Conservation (phyloP, 2,797 vertebrate genomes). For the Scolopax bukidnonensis region DNA sequence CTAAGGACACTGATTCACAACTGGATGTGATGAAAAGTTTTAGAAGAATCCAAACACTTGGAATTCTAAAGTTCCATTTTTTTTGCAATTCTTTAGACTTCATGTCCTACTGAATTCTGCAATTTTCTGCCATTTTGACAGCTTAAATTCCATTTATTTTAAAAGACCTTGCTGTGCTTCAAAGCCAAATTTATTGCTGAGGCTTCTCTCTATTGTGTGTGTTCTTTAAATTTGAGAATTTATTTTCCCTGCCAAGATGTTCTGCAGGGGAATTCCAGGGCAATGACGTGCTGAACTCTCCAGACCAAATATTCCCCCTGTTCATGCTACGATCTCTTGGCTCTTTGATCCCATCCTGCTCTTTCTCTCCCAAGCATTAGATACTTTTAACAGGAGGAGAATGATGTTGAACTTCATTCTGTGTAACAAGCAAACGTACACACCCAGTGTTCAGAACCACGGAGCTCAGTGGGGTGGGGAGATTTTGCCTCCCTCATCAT, state of each 20-base stretch:
- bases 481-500: background rate
- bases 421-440: background rate
- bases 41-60: background rate
- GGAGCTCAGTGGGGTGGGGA: background rate
- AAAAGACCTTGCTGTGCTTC: background rate
- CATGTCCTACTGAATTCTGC: background rate
- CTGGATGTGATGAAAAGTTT: background rate
- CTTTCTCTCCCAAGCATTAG: background rate
- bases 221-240: background rate
- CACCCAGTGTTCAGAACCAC: no score
- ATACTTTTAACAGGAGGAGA: background rate
- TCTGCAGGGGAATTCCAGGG: background rate
- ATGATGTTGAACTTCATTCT: background rate
- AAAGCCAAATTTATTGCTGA: background rate
- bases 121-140: background rate
- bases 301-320: fast-evolving
- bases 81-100: background rate
- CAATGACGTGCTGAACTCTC: fast-evolving
- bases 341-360: fast-evolving
- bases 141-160: background rate
- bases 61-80: background rate
- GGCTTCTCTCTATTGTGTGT: background rate
- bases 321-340: fast-evolving
- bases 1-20: background rate
- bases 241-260: background rate